Evolutionary conservation across 2,888 invertebrate species (phyloP), one percentile per base, ranked within the genome.

Genomic region (Doris montereyensis): DNA sequence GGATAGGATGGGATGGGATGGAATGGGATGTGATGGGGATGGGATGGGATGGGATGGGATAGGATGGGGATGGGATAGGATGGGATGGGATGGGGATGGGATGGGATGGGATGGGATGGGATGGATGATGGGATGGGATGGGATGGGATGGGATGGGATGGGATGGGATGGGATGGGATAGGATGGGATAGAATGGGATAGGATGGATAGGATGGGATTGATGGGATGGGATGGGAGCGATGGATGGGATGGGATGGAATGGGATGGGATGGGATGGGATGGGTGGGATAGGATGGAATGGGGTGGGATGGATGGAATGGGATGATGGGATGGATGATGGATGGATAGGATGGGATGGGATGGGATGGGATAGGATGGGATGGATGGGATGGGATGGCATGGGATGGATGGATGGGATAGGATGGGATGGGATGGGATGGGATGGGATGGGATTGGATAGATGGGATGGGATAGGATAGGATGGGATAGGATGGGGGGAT

Each of bases 151-250:
- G 74, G 28, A 76, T 41, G 21, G 73, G 70, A 52, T 72, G 21
- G 26, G 28, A 75, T 8, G 10, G 35, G 70, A 35, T 21, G 32
- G 35, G 30, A 35, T 34, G 32, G 10, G 26, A 4, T 2, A 72
- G 72, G 1, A 1, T 21, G 24, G 57, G 57, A n/a, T n/a, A 52
- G 57, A 26, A 10, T 24, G 8, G 70, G 10, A 32, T 32, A 70
- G 70, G 70, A 32, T 70, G 70, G 70, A 70, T 70, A 34, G 70
- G 70, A 32, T 32, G 34, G 70, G 70, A n/a, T 32, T 35, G 32
- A 4, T 2, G 52, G 72, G 1, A 1, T 21, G 24, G 57, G 57
- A n/a, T n/a, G 26, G 57, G 24, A 10, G 68, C 34, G 28, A 26
- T 8, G 32, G 68, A 68, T 21, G 4, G 41, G 72, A 24, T 13